Evolutionary conservation across 2,888 invertebrate genomes (phyloP).

Genomic region (Melinaea marsaeus): DNA sequence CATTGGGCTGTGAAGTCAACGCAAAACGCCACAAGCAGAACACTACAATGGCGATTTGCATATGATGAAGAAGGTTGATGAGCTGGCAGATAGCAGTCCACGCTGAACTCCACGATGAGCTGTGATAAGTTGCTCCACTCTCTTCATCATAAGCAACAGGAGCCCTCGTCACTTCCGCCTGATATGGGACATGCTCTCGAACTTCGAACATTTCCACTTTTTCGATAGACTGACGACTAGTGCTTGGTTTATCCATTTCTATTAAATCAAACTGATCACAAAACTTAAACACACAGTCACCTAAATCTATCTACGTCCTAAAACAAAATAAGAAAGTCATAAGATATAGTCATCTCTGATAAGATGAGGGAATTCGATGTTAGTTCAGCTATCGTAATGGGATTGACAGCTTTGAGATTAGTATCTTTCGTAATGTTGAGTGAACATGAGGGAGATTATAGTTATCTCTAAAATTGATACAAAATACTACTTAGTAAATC

Average conservation of each 20-base stretch:
- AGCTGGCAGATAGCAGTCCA: constrained; percentile 68
- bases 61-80: constrained; percentile 67
- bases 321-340: constrained; percentile 22
- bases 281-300: constrained; percentile 19
- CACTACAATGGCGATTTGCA: constrained; percentile 68
- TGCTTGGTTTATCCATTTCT: constrained; percentile 68
- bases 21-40: constrained; percentile 69
- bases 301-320: constrained; percentile 18
- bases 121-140: constrained; percentile 51
- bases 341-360: constrained; percentile 42
- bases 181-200: constrained; percentile 69
- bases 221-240: constrained; percentile 64
- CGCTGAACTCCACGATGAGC: constrained; percentile 61
- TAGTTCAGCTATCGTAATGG: constrained; percentile 45
- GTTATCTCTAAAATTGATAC: constrained; percentile 45
- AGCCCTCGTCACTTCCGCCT: constrained; percentile 64
- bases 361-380: constrained; percentile 53
- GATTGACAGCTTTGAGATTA: constrained; percentile 67
- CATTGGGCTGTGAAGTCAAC: constrained; percentile 58
- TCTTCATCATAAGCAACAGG: constrained; percentile 66
- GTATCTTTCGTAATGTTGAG: constrained; percentile 63
- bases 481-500: constrained; percentile 3
- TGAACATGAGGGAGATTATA: constrained; percentile 46
- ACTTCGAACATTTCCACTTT: constrained; percentile 69
- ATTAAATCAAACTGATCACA: constrained; percentile 14